Conservation (phyloP, 1,140 invertebrate genomes). For the Hyphantria cunea region DNA sequence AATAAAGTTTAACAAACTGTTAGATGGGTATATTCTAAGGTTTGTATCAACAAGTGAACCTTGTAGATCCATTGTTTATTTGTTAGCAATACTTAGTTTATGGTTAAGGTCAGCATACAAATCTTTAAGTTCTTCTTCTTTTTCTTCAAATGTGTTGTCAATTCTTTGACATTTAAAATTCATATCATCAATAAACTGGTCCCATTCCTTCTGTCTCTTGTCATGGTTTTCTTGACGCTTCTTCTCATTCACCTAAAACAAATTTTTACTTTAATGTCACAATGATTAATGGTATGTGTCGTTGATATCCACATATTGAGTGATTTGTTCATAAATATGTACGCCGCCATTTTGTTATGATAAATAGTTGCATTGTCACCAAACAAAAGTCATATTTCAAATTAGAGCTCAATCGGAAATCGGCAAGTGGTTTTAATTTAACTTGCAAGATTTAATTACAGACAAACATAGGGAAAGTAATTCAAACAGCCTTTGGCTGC, state of each 20-base stretch:
- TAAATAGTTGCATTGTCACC: too few species aligned
- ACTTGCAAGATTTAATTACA: too few species aligned
- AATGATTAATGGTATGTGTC: not conserved
- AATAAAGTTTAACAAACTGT: conserved; percentile 80
- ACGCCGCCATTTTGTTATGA: too few species aligned
- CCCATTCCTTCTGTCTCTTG: conserved; percentile 85
- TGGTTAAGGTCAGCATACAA: conserved; percentile 89
- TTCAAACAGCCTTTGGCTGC: too few species aligned
- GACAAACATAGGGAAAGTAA: too few species aligned
- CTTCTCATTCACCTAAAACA: conserved; percentile 68
- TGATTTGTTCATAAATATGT: too few species aligned
- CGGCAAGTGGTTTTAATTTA: too few species aligned
- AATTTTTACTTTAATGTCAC: not conserved
- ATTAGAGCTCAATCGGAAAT: too few species aligned
- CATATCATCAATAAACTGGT: conserved; percentile 89
- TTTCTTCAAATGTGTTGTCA: conserved; percentile 89
- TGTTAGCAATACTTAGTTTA: conserved; percentile 85
- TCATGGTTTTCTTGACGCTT: conserved; percentile 82
- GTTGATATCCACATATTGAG: too few species aligned
- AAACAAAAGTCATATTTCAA: too few species aligned
- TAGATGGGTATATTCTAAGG: conserved; percentile 82
- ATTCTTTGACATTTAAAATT: conserved; percentile 87
- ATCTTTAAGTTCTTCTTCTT: conserved; percentile 88
- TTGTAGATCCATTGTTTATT: conserved; percentile 78
- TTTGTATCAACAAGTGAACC: conserved; percentile 82